Evolutionary conservation across 53 echinoderm and acorn worm species (phyloP).

Genomic region (Apostichopus leukothele): DNA sequence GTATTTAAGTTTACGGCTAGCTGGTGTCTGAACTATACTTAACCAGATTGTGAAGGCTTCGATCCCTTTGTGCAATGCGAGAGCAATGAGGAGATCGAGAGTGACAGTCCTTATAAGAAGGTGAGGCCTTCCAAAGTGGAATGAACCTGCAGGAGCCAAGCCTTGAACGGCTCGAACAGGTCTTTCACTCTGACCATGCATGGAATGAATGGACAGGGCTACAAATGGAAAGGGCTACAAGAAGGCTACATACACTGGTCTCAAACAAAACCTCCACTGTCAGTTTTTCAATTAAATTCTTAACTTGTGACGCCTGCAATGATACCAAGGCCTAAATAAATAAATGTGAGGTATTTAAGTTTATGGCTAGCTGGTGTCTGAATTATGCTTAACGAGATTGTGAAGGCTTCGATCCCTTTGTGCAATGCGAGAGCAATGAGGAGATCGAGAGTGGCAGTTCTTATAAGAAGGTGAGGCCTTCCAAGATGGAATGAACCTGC

Average conservation of each 20-base stretch:
- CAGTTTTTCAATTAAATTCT: slow-evolving; percentile 9
- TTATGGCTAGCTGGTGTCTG: slow-evolving; percentile 55
- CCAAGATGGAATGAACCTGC: slow-evolving; percentile 74
- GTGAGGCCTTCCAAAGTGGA: slow-evolving; percentile 88
- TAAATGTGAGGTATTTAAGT: slow-evolving; percentile 57
- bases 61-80: slow-evolving; percentile 85
- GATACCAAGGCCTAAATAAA: slow-evolving; percentile 79
- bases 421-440: slow-evolving; percentile 86
- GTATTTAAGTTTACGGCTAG: slow-evolving; percentile 52
- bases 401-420: slow-evolving; percentile 91
- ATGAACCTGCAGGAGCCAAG: slow-evolving; percentile 52
- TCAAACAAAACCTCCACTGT: no score
- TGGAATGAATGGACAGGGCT: no score
- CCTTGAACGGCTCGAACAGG: no score
- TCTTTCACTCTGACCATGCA: no score
- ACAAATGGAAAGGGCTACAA: slow-evolving; percentile 79
- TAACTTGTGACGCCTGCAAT: slow-evolving; percentile 63
- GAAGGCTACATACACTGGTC: slow-evolving; percentile 62
- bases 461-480: slow-evolving; percentile 74
- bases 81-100: slow-evolving; percentile 79
- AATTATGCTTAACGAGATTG: slow-evolving; percentile 73
- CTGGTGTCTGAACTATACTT: slow-evolving; percentile 68
- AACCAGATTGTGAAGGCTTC: slow-evolving; percentile 88
- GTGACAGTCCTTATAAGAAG: slow-evolving; percentile 57
- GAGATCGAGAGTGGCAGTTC: slow-evolving; percentile 67